These are phyloP conservation scores for Synanthedon vespiformis DNA, from an alignment of 2,888 invertebrate genomes.

Conservation along the genomic window DNA sequence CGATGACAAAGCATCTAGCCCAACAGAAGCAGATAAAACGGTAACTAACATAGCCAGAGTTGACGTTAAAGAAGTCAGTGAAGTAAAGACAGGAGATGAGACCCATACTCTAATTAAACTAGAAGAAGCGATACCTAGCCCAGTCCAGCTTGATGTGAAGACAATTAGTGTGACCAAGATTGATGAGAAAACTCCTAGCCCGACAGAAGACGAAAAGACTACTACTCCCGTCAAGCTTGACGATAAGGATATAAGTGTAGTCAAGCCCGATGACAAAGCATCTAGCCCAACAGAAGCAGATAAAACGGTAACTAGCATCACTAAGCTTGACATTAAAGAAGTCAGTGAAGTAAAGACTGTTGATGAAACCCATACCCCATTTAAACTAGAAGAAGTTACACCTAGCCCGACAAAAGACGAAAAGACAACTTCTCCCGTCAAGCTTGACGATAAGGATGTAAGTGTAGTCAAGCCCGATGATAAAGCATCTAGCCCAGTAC, in stretches of 20 bases:
- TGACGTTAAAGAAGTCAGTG: neutral
- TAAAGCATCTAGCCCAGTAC: constrained; percentile 2
- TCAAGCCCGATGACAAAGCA: too few species aligned
- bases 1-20: neutral
- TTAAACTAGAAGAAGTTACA: neutral
- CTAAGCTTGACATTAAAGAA: neutral
- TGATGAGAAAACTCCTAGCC: constrained; percentile 4
- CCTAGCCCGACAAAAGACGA: neutral
- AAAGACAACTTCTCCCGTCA: neutral
- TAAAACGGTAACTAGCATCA: neutral
- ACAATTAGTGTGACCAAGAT: constrained; percentile 2
- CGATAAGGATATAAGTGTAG: neutral
- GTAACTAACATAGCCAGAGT: neutral
- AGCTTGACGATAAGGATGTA: neutral
- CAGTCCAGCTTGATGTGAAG: neutral
- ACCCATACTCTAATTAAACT: neutral
- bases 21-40: neutral
- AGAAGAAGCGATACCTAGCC: constrained; percentile 3
- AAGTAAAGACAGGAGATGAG: neutral
- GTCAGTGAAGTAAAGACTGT: too few species aligned
- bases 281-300: constrained; percentile 1
- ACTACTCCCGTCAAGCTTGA: neutral
- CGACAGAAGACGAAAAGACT: constrained; percentile 2
- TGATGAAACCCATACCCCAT: neutral
- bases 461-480: neutral